phyloP scores from a whole-genome alignment of 2,797 vertebrate genomes.

The Thripadectes ignobilis region DNA sequence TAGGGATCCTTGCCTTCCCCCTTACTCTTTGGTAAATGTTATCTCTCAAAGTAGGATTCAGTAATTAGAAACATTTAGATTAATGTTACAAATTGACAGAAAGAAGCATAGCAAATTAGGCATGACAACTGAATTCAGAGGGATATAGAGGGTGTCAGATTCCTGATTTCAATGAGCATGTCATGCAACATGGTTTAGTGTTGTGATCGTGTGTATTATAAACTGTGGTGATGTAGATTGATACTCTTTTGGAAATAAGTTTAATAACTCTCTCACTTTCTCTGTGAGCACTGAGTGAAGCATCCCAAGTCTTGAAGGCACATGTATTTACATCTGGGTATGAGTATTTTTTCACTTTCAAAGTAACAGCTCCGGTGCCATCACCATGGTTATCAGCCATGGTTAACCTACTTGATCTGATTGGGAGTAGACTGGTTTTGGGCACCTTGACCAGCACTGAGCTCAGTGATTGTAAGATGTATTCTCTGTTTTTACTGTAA shows the following conservation, averaged over 20 bases:
- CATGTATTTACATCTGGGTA: background rate
- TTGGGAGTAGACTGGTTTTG: background rate
- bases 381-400: too few relatives aligned
- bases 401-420: background rate
- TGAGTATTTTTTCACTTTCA: background rate
- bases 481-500: background rate
- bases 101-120: background rate
- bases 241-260: background rate
- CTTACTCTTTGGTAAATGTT: background rate
- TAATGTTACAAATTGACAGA: background rate
- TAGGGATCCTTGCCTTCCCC: background rate
- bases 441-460: background rate
- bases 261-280: background rate
- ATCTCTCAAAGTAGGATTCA: background rate
- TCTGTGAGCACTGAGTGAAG: background rate
- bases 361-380: background rate
- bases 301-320: background rate
- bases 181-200: background rate
- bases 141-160: background rate
- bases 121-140: background rate
- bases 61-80: background rate
- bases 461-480: background rate
- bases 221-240: background rate
- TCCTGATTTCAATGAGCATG: background rate
- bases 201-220: background rate